Evolutionary conservation across 2,888 invertebrate species (phyloP).

Genomic region (Diaprepes abbreviatus): DNA sequence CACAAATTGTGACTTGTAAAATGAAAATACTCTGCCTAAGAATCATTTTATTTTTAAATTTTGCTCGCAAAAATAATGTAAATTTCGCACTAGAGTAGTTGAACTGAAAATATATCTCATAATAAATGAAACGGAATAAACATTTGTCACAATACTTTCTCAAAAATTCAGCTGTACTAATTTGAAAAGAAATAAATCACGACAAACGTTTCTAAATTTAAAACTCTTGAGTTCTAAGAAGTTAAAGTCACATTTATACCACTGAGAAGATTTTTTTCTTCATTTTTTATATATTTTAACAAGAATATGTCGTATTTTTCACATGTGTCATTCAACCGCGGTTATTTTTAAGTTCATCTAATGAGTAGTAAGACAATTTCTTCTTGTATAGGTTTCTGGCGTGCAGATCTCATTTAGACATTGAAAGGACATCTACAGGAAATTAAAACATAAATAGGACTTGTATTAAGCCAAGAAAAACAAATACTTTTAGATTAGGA

Average conservation of each 20-base stretch:
- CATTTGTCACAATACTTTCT: constrained; percentile 5
- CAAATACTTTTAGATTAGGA: constrained; percentile 11
- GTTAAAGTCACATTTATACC: constrained; percentile 28
- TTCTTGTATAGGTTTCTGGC: constrained; percentile 27
- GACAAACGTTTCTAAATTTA: constrained; percentile 15
- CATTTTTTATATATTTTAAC: constrained; percentile 31
- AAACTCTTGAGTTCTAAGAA: constrained; percentile 25
- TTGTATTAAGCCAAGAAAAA: constrained; percentile 16
- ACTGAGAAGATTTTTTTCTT: constrained; percentile 5
- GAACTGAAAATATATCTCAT: too few species aligned
- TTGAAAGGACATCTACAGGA: constrained; percentile 37
- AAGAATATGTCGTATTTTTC: constrained; percentile 37
- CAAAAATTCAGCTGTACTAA: constrained; percentile 22
- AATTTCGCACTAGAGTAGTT: too few species aligned
- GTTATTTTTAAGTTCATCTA: constrained; percentile 40
- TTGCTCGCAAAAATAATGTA: too few species aligned
- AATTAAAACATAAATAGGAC: constrained; percentile 33
- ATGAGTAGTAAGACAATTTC: constrained; percentile 30
- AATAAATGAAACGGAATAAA: background rate
- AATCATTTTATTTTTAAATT: too few species aligned
- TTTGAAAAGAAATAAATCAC: constrained; percentile 39
- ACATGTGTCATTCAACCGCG: constrained; percentile 44
- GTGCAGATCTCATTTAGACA: constrained; percentile 41
- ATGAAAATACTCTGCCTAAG: too few species aligned
- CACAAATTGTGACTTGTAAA: too few species aligned